Percentiles rank a stretch among this genome's conserved stretches.
Conservation (phyloP, 1,140 invertebrate genomes). For the Bombus difficillimus region DNA sequence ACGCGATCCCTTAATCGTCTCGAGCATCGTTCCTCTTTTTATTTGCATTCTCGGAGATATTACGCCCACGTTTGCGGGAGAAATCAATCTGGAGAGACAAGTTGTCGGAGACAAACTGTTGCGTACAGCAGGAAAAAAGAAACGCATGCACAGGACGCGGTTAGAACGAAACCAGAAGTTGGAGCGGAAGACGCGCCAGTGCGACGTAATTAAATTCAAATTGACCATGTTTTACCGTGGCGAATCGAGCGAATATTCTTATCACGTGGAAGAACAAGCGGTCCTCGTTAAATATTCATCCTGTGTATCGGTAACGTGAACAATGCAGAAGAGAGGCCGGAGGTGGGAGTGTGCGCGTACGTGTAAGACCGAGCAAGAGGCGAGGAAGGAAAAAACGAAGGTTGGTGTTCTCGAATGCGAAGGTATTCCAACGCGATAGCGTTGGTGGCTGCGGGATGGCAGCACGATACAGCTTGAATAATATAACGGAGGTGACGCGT, state of each 20-base stretch:
- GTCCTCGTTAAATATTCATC: constrained; percentile 73
- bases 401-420: constrained; percentile 49
- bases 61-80: neutral
- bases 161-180: constrained; percentile 15
- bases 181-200: constrained; percentile 8
- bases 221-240: constrained; percentile 17
- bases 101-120: neutral
- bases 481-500: constrained; percentile 47
- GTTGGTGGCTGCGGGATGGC: constrained; percentile 64
- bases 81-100: constrained; percentile 16
- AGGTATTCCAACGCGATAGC: constrained; percentile 54
- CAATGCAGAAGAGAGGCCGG: neutral
- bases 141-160: neutral
- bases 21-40: neutral
- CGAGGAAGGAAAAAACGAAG: neutral
- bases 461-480: constrained; percentile 73
- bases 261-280: constrained; percentile 60
- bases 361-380: neutral
- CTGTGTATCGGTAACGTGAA: constrained; percentile 52
- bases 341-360: no score
- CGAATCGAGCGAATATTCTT: constrained; percentile 49
- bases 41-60: neutral
- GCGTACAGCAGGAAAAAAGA: neutral
- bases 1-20: constrained; percentile 2
- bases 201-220: constrained; percentile 57